These are phyloP conservation scores for Tetragonula clypearis DNA, from an alignment of 1,140 invertebrate species.

Conservation along the genomic window DNA sequence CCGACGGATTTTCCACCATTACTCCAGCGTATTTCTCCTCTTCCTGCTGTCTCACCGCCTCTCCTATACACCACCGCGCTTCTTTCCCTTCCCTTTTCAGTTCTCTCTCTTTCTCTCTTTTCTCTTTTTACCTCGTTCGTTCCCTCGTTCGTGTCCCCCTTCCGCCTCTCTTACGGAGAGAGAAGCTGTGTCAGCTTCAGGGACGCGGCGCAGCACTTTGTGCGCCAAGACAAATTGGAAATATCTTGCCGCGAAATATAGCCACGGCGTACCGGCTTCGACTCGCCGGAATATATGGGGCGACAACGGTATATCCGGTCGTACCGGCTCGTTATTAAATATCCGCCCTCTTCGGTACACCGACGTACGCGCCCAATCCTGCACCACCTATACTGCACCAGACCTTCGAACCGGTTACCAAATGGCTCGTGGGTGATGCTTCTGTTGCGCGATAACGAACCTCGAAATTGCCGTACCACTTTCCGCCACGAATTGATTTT, in stretches of 20 bases:
- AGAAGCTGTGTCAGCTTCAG: conserved; percentile 56
- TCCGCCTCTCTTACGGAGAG: conserved; percentile 31
- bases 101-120: background rate
- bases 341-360: conserved; percentile 48
- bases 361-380: background rate
- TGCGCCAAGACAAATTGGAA: conserved; percentile 79
- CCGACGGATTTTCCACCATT: conserved; percentile 79
- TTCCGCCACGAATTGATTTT: conserved; percentile 26
- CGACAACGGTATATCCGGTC: conserved; percentile 64
- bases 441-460: conserved; percentile 42
- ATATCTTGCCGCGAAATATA: conserved; percentile 75
- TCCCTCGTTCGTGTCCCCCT: background rate
- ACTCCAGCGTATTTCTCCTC: conserved; percentile 62
- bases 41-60: conserved; percentile 25
- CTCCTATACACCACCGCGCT: background rate
- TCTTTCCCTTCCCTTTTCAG: background rate
- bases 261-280: conserved; percentile 54
- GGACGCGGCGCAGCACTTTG: conserved; percentile 75
- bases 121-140: background rate
- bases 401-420: conserved; percentile 37
- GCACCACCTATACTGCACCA: background rate
- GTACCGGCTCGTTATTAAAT: conserved; percentile 68
- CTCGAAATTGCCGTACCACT: conserved; percentile 25
- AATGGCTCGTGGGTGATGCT: conserved; percentile 41
- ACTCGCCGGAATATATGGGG: conserved; percentile 63